Evolutionary conservation across 2,113 vertebrate species (phyloP), one percentile per base, ranked within the genome.

Genomic region (Petromus typicus): DNA sequence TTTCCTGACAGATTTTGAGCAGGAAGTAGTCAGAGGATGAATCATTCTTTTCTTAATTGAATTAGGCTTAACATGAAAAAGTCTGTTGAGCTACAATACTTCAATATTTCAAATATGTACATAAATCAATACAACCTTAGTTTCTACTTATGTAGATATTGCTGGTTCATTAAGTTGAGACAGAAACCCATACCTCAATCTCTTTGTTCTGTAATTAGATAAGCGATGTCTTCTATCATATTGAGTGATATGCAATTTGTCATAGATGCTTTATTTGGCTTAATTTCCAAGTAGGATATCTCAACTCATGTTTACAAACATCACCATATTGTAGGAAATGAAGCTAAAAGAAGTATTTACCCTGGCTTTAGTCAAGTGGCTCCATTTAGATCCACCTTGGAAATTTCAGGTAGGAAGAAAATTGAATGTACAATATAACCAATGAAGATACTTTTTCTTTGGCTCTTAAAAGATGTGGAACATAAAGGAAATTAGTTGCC

Each of bases 71-170:
- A 45, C 27, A 61, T 54, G n/a, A 86, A 51, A 88, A 90, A 59
- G 79, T 86, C 45, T 95, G 22, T 71, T 59, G 90, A 14, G 94
- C 34, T 48, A 66, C 25, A 11, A 57, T 90, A 48, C 84, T 34
- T 69, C n/a, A 67, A 59, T 66, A 59, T 94, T 89, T 95, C 22
- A 95, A 56, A 48, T 76, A 75, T 87, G 97, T 79, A 56, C 43
- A 43, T 94, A 40, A 91, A 22, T 48, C 37, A 75, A 27, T 66
- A 27, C 73, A 40, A 71, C 59, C 48, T 57, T 32, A 59, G 27
- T 84, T 92, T 96, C 48, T 48, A 82, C 76, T 96, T 94, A 84
- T 88, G 93, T 79, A 80, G 67, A 93, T 93, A 34, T 56, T 93
- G 20, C n/a, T 14, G 10, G 27, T 56, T 40, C 17, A 87, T 85